A percentile compares a stretch with the other conserved stretches of the same genome.
Evolutionary conservation across 2,797 vertebrate species (phyloP).

Genomic region (Myotis planiceps): DNA sequence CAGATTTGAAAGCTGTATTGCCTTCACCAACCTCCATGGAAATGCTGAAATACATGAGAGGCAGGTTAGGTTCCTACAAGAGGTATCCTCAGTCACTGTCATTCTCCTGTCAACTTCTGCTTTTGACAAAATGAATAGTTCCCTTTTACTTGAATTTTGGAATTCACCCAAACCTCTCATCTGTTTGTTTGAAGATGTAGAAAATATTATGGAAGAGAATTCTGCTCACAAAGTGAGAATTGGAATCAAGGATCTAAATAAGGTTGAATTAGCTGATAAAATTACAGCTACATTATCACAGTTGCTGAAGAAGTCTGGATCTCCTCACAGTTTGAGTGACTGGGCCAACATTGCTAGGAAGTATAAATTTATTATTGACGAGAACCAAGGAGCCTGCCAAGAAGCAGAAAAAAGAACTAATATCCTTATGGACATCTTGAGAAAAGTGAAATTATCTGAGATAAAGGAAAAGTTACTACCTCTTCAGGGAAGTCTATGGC

Average conservation of each 20-base stretch:
- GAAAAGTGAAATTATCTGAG: conserved; percentile 44
- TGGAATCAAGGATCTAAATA: conserved; percentile 83
- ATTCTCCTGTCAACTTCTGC: conserved; percentile 73
- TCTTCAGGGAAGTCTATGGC: conserved; percentile 85
- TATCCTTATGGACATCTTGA: conserved; percentile 17
- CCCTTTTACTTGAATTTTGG: not conserved
- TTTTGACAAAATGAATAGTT: not conserved
- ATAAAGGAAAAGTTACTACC: conserved; percentile 82
- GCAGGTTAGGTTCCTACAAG: conserved; percentile 82
- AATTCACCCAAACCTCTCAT: conserved; percentile 80
- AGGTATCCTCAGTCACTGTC: conserved; percentile 85
- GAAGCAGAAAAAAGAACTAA: conserved; percentile 67
- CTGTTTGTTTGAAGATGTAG: conserved; percentile 80
- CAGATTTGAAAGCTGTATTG: conserved; percentile 81
- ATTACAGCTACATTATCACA: conserved; percentile 72
- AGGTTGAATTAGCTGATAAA: conserved; percentile 79
- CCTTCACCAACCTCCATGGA: conserved; percentile 79
- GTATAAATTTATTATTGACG: conserved; percentile 80
- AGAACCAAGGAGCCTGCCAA: conserved; percentile 71
- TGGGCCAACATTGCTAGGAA: conserved; percentile 50
- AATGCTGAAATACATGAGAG: conserved; percentile 61
- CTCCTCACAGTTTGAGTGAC: conserved; percentile 70
- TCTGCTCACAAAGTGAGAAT: conserved; percentile 73
- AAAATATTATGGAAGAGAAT: accelerated
- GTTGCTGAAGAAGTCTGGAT: conserved; percentile 57